Base-by-base conservation (phyloP, 2,888 invertebrate genomes). In the Luffia ferchaultella region DNA sequence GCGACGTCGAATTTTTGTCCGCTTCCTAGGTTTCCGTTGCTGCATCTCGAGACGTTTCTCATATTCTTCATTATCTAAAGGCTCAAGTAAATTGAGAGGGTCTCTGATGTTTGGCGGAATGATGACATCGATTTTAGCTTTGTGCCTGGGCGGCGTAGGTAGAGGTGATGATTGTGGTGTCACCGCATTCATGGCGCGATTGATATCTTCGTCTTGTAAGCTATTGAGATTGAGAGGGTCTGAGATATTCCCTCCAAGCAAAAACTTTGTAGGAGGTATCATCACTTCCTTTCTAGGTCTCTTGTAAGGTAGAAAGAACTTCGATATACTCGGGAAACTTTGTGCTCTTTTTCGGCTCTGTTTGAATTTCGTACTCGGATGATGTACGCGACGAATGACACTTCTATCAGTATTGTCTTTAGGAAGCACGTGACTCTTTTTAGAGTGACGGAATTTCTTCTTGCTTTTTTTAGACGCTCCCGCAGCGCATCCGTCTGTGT, bases 221-320 rank as follows among this genome's bases (percentile, higher is more conserved):
- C 96, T 96, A 66, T 95, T 96, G 54, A 98, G 77, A 79, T 98
- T 98, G 45, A 98, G 77, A 0, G 97, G 98, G 85, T 98, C 98
- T 58, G 92, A 92, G 58, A 97, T 97, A 73, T 96, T 97, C 7
- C 97, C 98, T 45, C 97, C 98, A 1, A 97, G 86, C 2, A 96
- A 79, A 76, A 98, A 97, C 73, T 96, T 96, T 0, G 95, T 95
- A 0, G 97, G 97, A 49, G 95, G 91, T 62, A 95, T 93, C 58
- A 92, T 88, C 50, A 87, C 87, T 58, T 91, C 89, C 62, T 91
- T 91, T 57, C 91, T 89, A 48, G 90, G 86, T 52, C 91, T 86
- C 62, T 92, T 92, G 60, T 90, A 88, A 0, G 91, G 90, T 46
- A 91, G 85, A 67, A 90, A 90, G 70, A 90, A 90, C 67, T 93